Evolutionary conservation across 2,113 vertebrate genomes (phyloP).

Genomic region (Pleuronectes platessa): DNA sequence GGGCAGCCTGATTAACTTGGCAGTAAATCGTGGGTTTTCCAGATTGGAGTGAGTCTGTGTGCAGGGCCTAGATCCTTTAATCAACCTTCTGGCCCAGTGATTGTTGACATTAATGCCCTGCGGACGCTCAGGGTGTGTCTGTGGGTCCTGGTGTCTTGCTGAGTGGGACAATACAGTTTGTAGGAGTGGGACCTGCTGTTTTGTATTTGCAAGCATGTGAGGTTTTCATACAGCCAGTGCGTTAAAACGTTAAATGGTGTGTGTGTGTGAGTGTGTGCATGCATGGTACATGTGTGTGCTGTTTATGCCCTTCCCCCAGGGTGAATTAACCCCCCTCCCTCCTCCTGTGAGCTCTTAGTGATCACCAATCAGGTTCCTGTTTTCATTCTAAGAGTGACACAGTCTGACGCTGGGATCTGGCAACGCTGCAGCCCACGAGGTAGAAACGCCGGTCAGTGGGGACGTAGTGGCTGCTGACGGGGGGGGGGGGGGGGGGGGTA

Average conservation of each 20-base stretch:
- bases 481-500: slow-evolving; percentile 33
- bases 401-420: slow-evolving; percentile 46
- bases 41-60: slow-evolving; percentile 51
- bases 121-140: slow-evolving; percentile 25
- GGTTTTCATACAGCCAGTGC: background rate
- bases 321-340: slow-evolving; percentile 52
- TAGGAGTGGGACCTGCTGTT: background rate
- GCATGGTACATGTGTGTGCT: slow-evolving; percentile 3
- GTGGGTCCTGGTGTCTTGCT: background rate
- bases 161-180: slow-evolving; percentile 11
- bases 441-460: slow-evolving; percentile 25
- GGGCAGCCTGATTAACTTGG: slow-evolving; percentile 39
- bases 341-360: slow-evolving; percentile 32
- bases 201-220: slow-evolving; percentile 8
- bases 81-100: slow-evolving; percentile 47
- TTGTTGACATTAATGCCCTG: slow-evolving; percentile 54
- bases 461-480: slow-evolving; percentile 48
- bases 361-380: slow-evolving; percentile 62
- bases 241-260: slow-evolving; percentile 9
- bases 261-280: slow-evolving; percentile 3
- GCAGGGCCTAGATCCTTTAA: slow-evolving; percentile 52
- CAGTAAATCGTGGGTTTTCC: slow-evolving; percentile 45
- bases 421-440: slow-evolving; percentile 28
- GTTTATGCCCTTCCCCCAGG: slow-evolving; percentile 33
- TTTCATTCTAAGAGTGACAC: slow-evolving; percentile 23